Conservation (phyloP, 2,797 vertebrate species). For the Myoxocephalus aenaeus region DNA sequence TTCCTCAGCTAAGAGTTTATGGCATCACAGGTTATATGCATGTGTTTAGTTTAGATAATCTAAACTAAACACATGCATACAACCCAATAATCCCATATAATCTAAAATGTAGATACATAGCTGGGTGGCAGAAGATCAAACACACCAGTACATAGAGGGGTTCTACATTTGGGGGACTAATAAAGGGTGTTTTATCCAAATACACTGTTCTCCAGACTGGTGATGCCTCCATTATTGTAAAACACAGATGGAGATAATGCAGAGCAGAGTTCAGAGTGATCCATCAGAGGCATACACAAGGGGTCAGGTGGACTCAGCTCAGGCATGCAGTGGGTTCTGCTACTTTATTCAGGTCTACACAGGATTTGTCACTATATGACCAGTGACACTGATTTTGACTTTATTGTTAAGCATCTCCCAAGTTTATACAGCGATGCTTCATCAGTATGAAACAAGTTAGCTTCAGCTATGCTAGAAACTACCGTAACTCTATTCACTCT, state of each 20-base stretch:
- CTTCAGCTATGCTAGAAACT: not conserved
- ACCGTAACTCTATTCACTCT: not conserved
- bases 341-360: conserved; percentile 36
- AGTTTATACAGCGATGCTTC: too few relatives aligned
- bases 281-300: conserved; percentile 73
- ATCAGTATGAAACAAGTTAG: not conserved
- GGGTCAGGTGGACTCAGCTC: conserved; percentile 6
- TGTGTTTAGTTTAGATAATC: not conserved
- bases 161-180: not conserved
- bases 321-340: conserved; percentile 28
- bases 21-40: too few relatives aligned
- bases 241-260: conserved; percentile 42
- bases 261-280: conserved; percentile 68
- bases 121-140: conserved; percentile 11
- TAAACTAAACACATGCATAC: too few relatives aligned
- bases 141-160: conserved; percentile 2
- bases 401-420: too few relatives aligned
- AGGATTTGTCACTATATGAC: not conserved
- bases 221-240: conserved; percentile 33
- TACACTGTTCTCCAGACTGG: not conserved
- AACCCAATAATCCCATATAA: too few relatives aligned
- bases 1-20: too few relatives aligned
- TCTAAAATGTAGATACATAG: not conserved
- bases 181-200: not conserved
- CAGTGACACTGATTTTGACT: not conserved